Base-by-base conservation (phyloP, 2,888 invertebrate genomes). In the Tanytarsus gracilentus region DNA sequence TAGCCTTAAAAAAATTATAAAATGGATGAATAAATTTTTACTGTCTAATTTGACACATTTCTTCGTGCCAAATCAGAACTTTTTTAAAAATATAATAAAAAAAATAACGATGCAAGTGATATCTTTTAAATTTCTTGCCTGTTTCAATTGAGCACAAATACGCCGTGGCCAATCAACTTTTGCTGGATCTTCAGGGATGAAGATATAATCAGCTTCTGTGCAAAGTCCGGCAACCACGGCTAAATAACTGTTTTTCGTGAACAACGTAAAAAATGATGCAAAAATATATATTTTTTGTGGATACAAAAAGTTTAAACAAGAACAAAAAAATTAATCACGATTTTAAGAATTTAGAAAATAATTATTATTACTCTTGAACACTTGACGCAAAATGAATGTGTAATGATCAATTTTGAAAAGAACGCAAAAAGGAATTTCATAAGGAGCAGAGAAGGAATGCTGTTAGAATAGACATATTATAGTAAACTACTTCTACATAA, bases 131-230 rank as follows among this genome's bases (percentile, higher is more conserved):
- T 62, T 60, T 63, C 73, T 74, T 80, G 81, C 83, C 81, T 82
- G 81, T 69, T 75, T 76, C 70, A 90, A 79, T 75, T 87, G 87
- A 71, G 78, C 78, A 77, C 89, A 90, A 67, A 90, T 76, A 69
- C 80, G 81, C 67, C 81, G 80, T 67, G 83, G 81, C 90, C 90
- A 90, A 73, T 85, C 84, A 64, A 73, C 72, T 67, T 68, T 84
- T 70, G 90, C 87, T 70, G 92, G 90, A 78, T 84, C 84, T 79
- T 92, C 91, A 66, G 91, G 90, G 73, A 90, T 84, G 78, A 93
- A 92, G 72, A 85, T 83, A 82, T 83, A 89, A 76, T 88, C 89
- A 69, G 89, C 90, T 72, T 91, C 90, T 68, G 84, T 79, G 70
- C 88, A 84, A 68, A 92, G 78, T 72, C 86, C 85, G 70, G 86